These are phyloP conservation scores for Bombus waltoni DNA, from an alignment of 1,140 invertebrate genomes.

Conservation along the genomic window DNA sequence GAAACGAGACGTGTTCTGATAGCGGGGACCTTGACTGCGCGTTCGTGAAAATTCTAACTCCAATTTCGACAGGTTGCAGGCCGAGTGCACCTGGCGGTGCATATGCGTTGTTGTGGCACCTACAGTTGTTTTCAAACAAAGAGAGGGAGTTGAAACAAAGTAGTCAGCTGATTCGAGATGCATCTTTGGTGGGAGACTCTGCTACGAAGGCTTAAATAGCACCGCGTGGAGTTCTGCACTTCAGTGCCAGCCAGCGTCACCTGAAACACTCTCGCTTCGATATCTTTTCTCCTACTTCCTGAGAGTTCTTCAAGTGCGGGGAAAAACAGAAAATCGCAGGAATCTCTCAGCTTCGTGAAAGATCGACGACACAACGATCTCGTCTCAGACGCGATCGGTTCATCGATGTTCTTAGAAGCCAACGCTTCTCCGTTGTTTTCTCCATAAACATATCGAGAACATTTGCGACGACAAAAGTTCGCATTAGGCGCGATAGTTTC, in stretches of 20 bases:
- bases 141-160: conserved; percentile 67
- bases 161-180: conserved; percentile 76
- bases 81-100: conserved; percentile 24
- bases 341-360: conserved; percentile 3
- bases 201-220: conserved; percentile 81
- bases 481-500: neutral
- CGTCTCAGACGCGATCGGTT: conserved; percentile 6
- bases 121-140: conserved; percentile 80
- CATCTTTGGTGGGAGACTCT: conserved; percentile 64
- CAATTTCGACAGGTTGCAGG: conserved; percentile 59
- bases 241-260: conserved; percentile 76
- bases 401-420: neutral
- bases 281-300: too few relatives aligned
- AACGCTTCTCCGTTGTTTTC: neutral
- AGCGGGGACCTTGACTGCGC: neutral
- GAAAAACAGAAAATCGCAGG: neutral
- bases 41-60: conserved; percentile 19
- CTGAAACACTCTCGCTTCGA: conserved; percentile 44
- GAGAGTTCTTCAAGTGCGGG: neutral
- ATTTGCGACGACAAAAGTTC: neutral
- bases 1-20: neutral
- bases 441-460: neutral
- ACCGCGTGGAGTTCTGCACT: conserved; percentile 66
- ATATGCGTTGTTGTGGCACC: neutral
- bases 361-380: conserved; percentile 14